Evolutionary conservation across 1,140 invertebrate species (phyloP).

Genomic region (Venturia canescens): DNA sequence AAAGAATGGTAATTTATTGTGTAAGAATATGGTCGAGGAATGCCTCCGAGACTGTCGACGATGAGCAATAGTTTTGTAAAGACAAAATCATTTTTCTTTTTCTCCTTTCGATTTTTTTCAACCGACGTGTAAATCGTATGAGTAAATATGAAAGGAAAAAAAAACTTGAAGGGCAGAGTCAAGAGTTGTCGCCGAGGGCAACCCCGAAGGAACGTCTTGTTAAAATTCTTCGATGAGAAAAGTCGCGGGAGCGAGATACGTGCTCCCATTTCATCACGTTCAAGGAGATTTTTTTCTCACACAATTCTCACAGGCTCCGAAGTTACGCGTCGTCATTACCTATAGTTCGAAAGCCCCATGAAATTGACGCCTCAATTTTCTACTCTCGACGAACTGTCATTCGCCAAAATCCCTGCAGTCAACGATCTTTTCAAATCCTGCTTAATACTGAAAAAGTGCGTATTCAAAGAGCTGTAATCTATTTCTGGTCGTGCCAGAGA

Average conservation of each 20-base stretch:
- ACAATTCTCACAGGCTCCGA: not conserved
- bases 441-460: too few species aligned
- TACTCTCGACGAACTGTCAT: not conserved
- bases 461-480: too few species aligned
- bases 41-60: not conserved
- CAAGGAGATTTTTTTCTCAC: not conserved
- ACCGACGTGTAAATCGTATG: not conserved
- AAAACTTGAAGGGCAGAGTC: not conserved
- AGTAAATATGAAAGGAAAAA: conserved; percentile 40
- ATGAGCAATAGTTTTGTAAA: conserved; percentile 14
- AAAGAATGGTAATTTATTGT: not conserved
- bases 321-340: conserved; percentile 40
- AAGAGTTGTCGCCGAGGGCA: conserved; percentile 65
- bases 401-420: too few species aligned
- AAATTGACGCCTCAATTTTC: conserved; percentile 60
- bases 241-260: not conserved
- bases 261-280: not conserved
- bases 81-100: not conserved
- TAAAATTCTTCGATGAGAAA: conserved; percentile 65
- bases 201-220: conserved; percentile 63
- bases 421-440: too few species aligned
- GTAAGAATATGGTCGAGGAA: not conserved
- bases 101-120: conserved; percentile 40
- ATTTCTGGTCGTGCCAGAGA: too few species aligned
- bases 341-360: conserved; percentile 44